Base-by-base conservation (phyloP, 2,888 invertebrate species). In the Dyspetes luteomarginatus region DNA sequence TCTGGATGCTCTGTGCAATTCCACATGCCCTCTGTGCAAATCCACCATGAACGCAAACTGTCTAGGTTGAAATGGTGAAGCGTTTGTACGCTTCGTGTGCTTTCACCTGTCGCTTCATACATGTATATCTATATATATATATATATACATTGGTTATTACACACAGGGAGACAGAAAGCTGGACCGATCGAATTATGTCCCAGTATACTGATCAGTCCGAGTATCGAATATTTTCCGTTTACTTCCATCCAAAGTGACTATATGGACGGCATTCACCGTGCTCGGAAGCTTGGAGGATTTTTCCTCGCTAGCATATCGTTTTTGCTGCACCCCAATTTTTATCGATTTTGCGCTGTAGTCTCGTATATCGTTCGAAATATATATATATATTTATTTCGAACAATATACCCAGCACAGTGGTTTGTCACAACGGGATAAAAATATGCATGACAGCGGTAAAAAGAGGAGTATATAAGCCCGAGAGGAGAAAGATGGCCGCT, bases 361-460 rank as follows among this genome's bases (percentile, higher is more conserved):
- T 30, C 30, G 2, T 17, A 26, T n/a, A 3, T 12, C 4, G 62
- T 28, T 22, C 26, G 12, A 2, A 2, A 36, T 12, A 36, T 58
- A 26, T 36, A 28, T 48, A 28, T 15, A 48, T 36, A 64, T 4
- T 60, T 65, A 26, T 56, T 26, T n/a, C n/a, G n/a, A n/a, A n/a
- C n/a, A n/a, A n/a, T n/a, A n/a, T n/a, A n/a, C n/a, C n/a, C n/a
- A n/a, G n/a, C n/a, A n/a, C n/a, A n/a, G 65, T 58, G 62, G 41
- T 69, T 72, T 45, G 17, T 50, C 43, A 67, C 19, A 50, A 24
- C 50, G 78, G 62, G 56, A 74, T 84, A 85, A 88, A 88, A 88
- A 87, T 88, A 87, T 88, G 87, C 86, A 82, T 84, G 82, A 78
- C 81, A 84, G 82, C 50, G 24, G 52, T 26, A 26, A 30, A 17